These are phyloP conservation scores for Paratrypauchen microcephalus DNA, from an alignment of 2,797 vertebrate species.

Conservation along the genomic window DNA sequence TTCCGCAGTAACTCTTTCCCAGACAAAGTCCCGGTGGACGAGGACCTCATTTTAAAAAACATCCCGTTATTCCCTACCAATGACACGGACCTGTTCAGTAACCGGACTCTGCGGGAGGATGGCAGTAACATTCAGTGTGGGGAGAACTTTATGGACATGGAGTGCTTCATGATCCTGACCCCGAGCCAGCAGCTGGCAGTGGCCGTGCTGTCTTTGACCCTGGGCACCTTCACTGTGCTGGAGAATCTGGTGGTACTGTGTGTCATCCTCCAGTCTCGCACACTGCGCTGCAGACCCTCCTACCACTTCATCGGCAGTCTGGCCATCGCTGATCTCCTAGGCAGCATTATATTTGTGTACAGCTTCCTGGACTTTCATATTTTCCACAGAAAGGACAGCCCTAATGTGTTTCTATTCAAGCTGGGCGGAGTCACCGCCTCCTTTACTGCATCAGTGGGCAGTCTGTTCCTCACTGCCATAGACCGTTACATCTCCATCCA, in stretches of 20 bases:
- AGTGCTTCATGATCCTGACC: slow-evolving; percentile 99
- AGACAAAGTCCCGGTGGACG: slow-evolving; percentile 88
- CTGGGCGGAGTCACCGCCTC: slow-evolving; percentile 96
- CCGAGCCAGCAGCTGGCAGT: slow-evolving; percentile 97
- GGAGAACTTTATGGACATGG: slow-evolving; percentile 99
- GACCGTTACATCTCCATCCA: slow-evolving; percentile 99
- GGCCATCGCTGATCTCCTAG: slow-evolving; percentile 95
- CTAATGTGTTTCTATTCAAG: slow-evolving; percentile 97
- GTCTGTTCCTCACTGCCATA: slow-evolving; percentile 98
- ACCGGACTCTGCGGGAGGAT: slow-evolving; percentile 86
- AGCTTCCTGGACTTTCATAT: slow-evolving; percentile 99
- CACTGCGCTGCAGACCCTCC: slow-evolving; percentile 93
- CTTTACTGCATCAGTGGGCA: slow-evolving; percentile 96
- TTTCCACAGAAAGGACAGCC: slow-evolving; percentile 96
- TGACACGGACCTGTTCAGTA: slow-evolving; percentile 89
- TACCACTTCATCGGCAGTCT: slow-evolving; percentile 99
- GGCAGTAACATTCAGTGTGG: slow-evolving; percentile 91
- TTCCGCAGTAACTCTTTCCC: slow-evolving; percentile 92
- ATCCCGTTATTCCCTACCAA: slow-evolving; percentile 89
- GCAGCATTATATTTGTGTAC: slow-evolving; percentile 98
- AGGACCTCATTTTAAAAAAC: slow-evolving; percentile 85
- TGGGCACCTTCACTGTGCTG: slow-evolving; percentile 97
- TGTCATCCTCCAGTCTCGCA: slow-evolving; percentile 95
- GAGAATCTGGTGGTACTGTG: slow-evolving; percentile 96
- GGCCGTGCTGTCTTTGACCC: slow-evolving; percentile 90